These are phyloP conservation scores for Monochamus saltuarius DNA, from an alignment of 1,140 invertebrate genomes.

Conservation along the genomic window DNA sequence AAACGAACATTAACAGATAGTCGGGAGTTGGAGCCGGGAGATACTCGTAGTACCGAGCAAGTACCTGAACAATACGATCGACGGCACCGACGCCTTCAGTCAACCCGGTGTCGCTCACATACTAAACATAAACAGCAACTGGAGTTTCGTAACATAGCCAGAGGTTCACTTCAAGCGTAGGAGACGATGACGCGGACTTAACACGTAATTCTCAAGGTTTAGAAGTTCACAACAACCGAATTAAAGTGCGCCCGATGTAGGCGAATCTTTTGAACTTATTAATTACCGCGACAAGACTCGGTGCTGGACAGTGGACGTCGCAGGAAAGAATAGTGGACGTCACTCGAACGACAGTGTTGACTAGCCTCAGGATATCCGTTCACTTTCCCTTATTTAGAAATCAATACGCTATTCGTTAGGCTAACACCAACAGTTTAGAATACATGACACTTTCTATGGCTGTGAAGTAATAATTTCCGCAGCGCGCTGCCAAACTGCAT, in stretches of 20 bases:
- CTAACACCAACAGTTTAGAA: not conserved
- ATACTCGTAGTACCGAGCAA: not conserved
- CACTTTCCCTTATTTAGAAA: slow-evolving; percentile 47
- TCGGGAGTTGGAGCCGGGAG: not conserved
- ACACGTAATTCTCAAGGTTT: slow-evolving; percentile 3
- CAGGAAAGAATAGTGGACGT: slow-evolving; percentile 2
- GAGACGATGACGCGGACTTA: slow-evolving; percentile 8
- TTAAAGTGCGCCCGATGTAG: not conserved
- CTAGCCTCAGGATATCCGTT: slow-evolving; percentile 44
- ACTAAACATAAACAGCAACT: slow-evolving; percentile 5
- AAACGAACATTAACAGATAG: slow-evolving; percentile 5
- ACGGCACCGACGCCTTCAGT: not conserved
- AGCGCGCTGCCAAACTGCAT: slow-evolving; percentile 11
- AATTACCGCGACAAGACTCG: not conserved
- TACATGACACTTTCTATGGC: slow-evolving; percentile 11
- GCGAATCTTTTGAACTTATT: not conserved
- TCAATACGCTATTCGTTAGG: slow-evolving; percentile 30
- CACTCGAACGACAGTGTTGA: slow-evolving; percentile 22
- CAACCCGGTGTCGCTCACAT: slow-evolving; percentile 1
- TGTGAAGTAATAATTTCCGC: slow-evolving; percentile 11
- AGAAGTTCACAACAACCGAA: not conserved
- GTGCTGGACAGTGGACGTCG: slow-evolving; percentile 1
- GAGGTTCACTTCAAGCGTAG: slow-evolving; percentile 6
- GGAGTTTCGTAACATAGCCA: slow-evolving; percentile 3
- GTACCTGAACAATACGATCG: too few relatives aligned